These are phyloP conservation scores for Phrynosoma blainvillii DNA, from an alignment of 2,113 vertebrate species.

Conservation along the genomic window DNA sequence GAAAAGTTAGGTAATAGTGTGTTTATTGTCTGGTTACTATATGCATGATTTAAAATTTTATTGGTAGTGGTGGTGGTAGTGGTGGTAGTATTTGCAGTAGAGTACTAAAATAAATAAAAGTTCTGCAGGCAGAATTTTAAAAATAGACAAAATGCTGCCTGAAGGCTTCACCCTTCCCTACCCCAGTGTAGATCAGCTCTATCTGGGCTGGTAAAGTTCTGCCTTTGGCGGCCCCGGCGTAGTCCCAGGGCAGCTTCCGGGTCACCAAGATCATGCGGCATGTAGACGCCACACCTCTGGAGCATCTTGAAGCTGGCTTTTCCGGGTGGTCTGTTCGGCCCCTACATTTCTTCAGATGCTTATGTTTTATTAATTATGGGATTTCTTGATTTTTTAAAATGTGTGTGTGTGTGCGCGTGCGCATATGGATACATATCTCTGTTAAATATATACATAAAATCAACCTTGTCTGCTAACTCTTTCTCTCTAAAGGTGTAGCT, in stretches of 20 bases:
- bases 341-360: too few relatives aligned
- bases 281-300: too few relatives aligned
- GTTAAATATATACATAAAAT: constrained; percentile 24
- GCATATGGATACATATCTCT: not conserved
- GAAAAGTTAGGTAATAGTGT: not conserved
- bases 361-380: not conserved
- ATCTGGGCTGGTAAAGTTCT: too few relatives aligned
- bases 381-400: not conserved
- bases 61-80: not conserved
- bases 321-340: too few relatives aligned
- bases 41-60: not conserved
- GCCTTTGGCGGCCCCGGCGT: too few relatives aligned
- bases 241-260: too few relatives aligned
- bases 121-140: not conserved
- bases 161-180: not conserved
- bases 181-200: not conserved
- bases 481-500: constrained; percentile 87
- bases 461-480: constrained; percentile 42
- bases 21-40: not conserved
- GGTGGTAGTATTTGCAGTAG: too few relatives aligned
- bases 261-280: too few relatives aligned
- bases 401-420: not conserved
- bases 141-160: not conserved
- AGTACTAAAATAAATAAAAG: not conserved
- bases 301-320: too few relatives aligned